Base-by-base conservation (phyloP, 2,888 invertebrate species). In the Sinodicranocentrus sp. region DNA sequence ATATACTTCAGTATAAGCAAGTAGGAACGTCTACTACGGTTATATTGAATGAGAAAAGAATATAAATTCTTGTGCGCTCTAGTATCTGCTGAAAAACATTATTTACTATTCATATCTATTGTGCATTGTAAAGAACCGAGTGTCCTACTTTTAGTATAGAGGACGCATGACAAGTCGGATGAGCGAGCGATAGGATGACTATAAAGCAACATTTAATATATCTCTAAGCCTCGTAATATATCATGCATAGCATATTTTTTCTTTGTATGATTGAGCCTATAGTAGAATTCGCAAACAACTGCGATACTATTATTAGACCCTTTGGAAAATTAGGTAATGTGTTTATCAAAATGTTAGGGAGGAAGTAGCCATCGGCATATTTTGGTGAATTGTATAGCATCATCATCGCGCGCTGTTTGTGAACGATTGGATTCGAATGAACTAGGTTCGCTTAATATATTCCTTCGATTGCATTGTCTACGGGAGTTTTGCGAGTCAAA, bases 121-220 rank as follows among this genome's bases (percentile, higher is more conserved):
- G 59, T 77, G 48, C 33, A 68, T 77, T 68, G 67, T 43, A n/a
- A 44, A 54, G 67, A 68, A 59, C 77, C 28, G 25, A 39, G 54
- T 59, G 77, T 77, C 77, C 77, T 68, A 77, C 77, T 77, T 77
- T 77, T 44, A n/a, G 68, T 26, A 39, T 59, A 68, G 77, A 77
- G 77, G 77, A 77, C 77, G 68, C 59, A 68, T 77, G 68, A 26
- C 68, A 43, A 76, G 77, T 17, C 57, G 67, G 77, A 68, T 77
- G 57, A 68, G 26, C 17, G 65, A 76, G 48, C 26, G 76, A 61
- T 57, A 17, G n/a, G n/a, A 48, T 48, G n/a, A 48, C 48, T 48
- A n/a, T 48, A 48, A n/a, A n/a, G n/a, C n/a, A n/a, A n/a, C n/a
- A n/a, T n/a, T n/a, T n/a, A n/a, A n/a, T n/a, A n/a, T n/a, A n/a